Percentiles rank a stretch among this genome's conserved stretches.
Evolutionary conservation across 1,140 invertebrate species (phyloP).

Genomic region (Diachasma alloeum): DNA sequence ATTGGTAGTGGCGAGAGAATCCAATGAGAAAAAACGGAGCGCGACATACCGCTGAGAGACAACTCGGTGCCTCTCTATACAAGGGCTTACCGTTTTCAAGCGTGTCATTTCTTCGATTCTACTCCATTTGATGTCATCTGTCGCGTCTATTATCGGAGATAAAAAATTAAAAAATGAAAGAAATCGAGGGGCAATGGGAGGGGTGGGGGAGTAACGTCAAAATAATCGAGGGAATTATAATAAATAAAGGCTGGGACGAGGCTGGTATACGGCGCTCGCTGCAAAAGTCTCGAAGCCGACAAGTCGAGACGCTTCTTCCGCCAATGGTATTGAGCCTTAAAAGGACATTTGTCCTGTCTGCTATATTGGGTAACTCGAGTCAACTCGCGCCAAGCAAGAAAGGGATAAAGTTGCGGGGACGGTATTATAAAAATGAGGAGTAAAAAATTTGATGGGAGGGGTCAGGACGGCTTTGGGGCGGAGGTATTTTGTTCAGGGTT

Average conservation of each 20-base stretch:
- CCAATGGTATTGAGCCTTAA: constrained; percentile 39
- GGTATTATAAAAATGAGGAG: constrained; percentile 6
- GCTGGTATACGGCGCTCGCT: not conserved
- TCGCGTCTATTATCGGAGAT: not conserved
- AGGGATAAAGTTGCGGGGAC: constrained; percentile 28
- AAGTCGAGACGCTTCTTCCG: constrained; percentile 33
- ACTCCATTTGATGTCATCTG: not conserved
- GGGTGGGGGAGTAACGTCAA: not conserved
- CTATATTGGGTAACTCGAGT: constrained; percentile 33
- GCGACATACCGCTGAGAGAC: constrained; percentile 26
- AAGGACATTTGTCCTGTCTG: constrained; percentile 40
- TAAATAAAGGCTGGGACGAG: not conserved
- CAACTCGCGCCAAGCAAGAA: constrained; percentile 28
- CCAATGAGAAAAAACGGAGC: constrained; percentile 23
- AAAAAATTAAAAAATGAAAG: not conserved
- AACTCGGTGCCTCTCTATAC: constrained; percentile 20
- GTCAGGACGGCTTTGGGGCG: not conserved
- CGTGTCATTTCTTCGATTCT: constrained; percentile 23
- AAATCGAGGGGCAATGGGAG: not conserved
- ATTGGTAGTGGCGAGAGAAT: not conserved
- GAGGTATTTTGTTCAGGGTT: no score
- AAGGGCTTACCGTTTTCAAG: constrained; percentile 34
- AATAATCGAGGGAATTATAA: not conserved
- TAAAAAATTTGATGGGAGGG: not conserved
- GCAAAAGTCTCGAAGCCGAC: constrained; percentile 17